A percentile compares a stretch with the other conserved stretches of the same genome.
These are phyloP conservation scores for Melanotaenia pygmaea DNA, from an alignment of 2,797 vertebrate genomes.

Conservation along the genomic window DNA sequence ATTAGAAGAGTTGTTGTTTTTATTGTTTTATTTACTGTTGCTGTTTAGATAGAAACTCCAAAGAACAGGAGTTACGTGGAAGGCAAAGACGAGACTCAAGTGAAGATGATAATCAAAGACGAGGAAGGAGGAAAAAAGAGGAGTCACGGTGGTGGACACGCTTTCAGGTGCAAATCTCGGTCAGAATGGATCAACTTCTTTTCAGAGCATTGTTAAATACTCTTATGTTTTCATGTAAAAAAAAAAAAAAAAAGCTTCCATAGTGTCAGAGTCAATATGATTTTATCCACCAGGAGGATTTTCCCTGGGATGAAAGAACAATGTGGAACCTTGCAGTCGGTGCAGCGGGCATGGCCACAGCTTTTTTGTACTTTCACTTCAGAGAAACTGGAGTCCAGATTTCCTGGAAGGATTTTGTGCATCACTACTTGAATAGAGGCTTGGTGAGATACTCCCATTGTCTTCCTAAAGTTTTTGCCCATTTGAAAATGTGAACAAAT, in stretches of 20 bases:
- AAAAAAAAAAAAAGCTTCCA: too few species aligned
- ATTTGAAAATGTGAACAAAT: not conserved
- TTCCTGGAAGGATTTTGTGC: slow-evolving; percentile 86
- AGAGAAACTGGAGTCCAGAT: slow-evolving; percentile 83
- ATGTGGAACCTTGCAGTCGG: slow-evolving; percentile 70
- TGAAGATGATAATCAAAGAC: slow-evolving; percentile 41
- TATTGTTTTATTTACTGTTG: slow-evolving; percentile 1
- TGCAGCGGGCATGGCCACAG: slow-evolving; percentile 75
- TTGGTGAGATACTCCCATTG: slow-evolving; percentile 74
- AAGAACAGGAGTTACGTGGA: slow-evolving; percentile 52
- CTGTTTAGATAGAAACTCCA: slow-evolving; percentile 65
- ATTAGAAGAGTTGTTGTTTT: not conserved
- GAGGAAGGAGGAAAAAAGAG: slow-evolving; percentile 64
- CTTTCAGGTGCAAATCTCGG: slow-evolving; percentile 71
- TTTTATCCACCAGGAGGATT: slow-evolving; percentile 71
- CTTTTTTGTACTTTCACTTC: slow-evolving; percentile 81
- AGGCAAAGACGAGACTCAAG: slow-evolving; percentile 33
- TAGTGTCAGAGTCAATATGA: not conserved
- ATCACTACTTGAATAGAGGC: slow-evolving; percentile 81
- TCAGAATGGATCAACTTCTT: too few species aligned
- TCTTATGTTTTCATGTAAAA: too few species aligned
- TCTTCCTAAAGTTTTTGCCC: not conserved
- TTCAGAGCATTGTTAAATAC: too few species aligned
- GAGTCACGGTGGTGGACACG: slow-evolving; percentile 79
- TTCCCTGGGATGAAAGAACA: slow-evolving; percentile 79